These are phyloP conservation scores for Chymomyza amoena DNA, from an alignment of 2,888 invertebrate genomes.

Conservation along the genomic window DNA sequence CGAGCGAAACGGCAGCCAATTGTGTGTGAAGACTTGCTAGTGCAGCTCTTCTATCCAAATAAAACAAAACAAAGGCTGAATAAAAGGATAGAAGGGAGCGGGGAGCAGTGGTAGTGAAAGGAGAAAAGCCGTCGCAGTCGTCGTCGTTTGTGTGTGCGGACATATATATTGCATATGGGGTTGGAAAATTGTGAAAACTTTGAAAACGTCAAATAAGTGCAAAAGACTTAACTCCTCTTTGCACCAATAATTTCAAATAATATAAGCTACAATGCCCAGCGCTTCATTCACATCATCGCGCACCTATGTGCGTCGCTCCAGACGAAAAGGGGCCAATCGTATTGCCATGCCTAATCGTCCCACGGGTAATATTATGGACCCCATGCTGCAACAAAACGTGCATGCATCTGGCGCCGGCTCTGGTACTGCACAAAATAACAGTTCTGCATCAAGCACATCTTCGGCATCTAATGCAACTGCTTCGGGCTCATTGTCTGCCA, in stretches of 20 bases:
- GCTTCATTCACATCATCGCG: conserved; percentile 95
- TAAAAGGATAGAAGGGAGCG: conserved; percentile 69
- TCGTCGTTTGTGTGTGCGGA: conserved; percentile 26
- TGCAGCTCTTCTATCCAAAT: conserved; percentile 66
- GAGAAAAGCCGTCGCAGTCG: conserved; percentile 7
- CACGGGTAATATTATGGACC: conserved; percentile 81
- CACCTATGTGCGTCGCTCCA: conserved; percentile 93
- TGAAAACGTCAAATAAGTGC: conserved; percentile 25
- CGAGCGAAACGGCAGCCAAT: conserved; percentile 45
- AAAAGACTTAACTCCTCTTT: conserved; percentile 11
- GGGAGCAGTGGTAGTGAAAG: conserved; percentile 39
- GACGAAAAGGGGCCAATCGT: conserved; percentile 94
- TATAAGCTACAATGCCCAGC: conserved; percentile 85
- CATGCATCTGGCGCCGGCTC: conserved; percentile 77
- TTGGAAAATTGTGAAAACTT: conserved; percentile 63
- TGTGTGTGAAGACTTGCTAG: conserved; percentile 41
- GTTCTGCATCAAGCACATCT: conserved; percentile 54
- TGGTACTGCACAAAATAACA: conserved; percentile 31
- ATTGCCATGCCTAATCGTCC: conserved; percentile 80
- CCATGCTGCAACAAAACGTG: conserved; percentile 84
- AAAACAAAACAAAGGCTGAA: conserved; percentile 72
- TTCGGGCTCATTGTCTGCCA: conserved; percentile 13
- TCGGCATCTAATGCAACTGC: conserved; percentile 22
- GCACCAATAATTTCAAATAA: not conserved
- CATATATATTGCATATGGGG: conserved; percentile 55